Evolutionary conservation across 2,888 invertebrate genomes (phyloP).

Genomic region (Pristionchus arcanus): DNA sequence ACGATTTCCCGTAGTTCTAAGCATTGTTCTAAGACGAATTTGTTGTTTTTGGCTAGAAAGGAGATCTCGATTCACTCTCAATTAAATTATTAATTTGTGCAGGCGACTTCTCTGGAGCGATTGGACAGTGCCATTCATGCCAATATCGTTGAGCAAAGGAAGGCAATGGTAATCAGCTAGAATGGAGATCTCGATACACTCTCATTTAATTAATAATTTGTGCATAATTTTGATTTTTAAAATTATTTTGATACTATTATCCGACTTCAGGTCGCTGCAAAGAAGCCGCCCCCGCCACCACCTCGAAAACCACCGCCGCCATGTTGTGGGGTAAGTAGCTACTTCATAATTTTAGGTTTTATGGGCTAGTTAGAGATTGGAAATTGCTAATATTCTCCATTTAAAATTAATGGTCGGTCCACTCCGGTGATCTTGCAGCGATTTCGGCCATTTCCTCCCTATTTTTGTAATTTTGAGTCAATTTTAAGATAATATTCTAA

Average conservation of each 20-base stretch:
- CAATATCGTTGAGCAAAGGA: conserved; percentile 49
- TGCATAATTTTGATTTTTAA: too few relatives aligned
- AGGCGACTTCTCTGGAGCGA: conserved; percentile 43
- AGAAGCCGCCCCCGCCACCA: conserved; percentile 53
- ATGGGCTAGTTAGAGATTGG: too few relatives aligned
- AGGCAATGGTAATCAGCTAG: conserved; percentile 5
- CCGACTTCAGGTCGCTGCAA: background rate
- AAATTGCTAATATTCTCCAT: too few relatives aligned
- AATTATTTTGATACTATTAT: background rate
- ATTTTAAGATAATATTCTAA: background rate
- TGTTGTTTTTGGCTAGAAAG: background rate
- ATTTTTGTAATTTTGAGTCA: background rate
- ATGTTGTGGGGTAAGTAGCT: conserved; percentile 50
- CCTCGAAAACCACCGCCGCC: conserved; percentile 52
- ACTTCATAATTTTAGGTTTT: background rate
- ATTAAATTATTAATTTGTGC: background rate
- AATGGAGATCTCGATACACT: too few relatives aligned
- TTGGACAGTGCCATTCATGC: conserved; percentile 53
- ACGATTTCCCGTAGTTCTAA: too few relatives aligned
- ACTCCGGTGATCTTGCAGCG: too few relatives aligned
- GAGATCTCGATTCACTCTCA: background rate
- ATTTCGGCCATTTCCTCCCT: background rate
- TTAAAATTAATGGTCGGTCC: too few relatives aligned
- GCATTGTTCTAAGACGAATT: too few relatives aligned
- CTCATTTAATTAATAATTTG: too few relatives aligned